Evolutionary conservation across 1,140 invertebrate genomes (phyloP).

Genomic region (Phenacoccus solenopsis): DNA sequence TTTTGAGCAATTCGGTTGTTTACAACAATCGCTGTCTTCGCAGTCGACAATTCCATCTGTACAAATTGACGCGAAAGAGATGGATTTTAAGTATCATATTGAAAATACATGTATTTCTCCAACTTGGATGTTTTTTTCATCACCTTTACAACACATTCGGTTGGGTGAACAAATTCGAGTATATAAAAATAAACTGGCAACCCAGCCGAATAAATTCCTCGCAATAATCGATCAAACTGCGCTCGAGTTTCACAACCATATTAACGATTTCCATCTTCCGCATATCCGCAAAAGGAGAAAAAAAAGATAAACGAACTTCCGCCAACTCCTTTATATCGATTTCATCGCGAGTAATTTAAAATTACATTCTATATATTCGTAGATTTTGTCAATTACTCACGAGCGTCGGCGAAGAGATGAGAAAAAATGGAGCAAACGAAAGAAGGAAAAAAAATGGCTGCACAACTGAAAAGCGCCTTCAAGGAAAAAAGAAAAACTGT

Average conservation of each 20-base stretch:
- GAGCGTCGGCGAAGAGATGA: background rate
- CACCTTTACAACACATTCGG: no score
- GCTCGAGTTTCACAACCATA: no score
- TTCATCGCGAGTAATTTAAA: background rate
- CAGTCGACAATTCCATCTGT: constrained; percentile 95
- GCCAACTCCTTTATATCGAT: background rate
- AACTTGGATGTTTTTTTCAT: no score
- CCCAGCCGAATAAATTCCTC: no score
- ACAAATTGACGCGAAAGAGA: background rate
- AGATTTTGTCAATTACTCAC: background rate
- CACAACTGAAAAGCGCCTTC: background rate
- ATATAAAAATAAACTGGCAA: background rate
- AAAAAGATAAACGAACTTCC: no score
- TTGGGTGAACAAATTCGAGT: no score
- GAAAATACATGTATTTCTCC: no score
- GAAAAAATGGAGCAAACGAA: background rate
- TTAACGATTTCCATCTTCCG: no score
- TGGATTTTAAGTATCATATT: no score
- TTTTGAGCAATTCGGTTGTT: constrained; percentile 64
- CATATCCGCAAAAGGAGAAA: no score
- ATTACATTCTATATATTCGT: background rate
- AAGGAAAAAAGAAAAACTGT: constrained; percentile 8
- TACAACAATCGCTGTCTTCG: constrained; percentile 92
- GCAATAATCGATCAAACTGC: no score
- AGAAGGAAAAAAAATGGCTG: background rate